Conservation (phyloP, 2,113 vertebrate genomes). For the Myanophis thanlyinensis region DNA sequence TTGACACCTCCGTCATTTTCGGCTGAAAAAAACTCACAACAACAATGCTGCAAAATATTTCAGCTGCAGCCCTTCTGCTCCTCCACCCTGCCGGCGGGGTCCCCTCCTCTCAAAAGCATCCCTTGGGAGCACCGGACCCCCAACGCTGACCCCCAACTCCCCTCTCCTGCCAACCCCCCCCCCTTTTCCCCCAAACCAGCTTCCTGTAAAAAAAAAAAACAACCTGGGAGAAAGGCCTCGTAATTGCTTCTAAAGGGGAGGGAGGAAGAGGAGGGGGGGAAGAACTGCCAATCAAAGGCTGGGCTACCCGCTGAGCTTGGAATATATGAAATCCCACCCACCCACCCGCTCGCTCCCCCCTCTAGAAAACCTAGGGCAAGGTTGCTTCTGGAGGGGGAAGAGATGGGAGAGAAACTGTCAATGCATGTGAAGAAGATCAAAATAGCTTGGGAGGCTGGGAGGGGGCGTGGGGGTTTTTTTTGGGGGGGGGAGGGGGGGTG, state of each 20-base stretch:
- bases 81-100: neutral
- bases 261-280: neutral
- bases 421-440: neutral
- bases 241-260: constrained; percentile 11
- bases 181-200: no score
- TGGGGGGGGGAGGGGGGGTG: neutral
- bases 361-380: neutral
- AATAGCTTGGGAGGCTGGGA: neutral
- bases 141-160: neutral
- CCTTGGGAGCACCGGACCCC: neutral
- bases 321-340: neutral
- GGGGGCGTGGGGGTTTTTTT: neutral
- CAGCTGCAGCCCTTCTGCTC: neutral
- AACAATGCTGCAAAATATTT: neutral
- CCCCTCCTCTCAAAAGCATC: neutral
- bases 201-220: neutral
- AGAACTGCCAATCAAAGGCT: neutral
- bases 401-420: neutral
- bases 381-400: neutral
- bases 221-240: neutral
- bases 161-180: neutral
- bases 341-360: neutral
- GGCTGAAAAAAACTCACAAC: neutral
- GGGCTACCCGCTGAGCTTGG: neutral
- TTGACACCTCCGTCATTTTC: neutral